Evolutionary conservation across 1,140 invertebrate genomes (phyloP), one percentile per base, ranked within the genome.

Genomic region (Zaprionus ghesquierei): DNA sequence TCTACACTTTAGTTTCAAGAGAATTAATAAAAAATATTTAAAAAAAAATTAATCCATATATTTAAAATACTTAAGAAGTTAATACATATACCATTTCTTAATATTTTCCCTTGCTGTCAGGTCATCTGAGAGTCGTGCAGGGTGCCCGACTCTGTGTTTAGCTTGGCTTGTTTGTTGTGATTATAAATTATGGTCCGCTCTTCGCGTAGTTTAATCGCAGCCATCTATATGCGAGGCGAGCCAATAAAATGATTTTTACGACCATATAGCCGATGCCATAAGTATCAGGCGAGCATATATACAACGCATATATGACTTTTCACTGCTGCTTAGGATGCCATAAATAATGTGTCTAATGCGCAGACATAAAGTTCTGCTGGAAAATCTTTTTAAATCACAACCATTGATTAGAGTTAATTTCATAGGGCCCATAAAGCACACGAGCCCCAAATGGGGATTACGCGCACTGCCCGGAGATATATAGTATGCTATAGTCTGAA

Each of bases 381-480:
- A 41, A 62, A 68, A 59, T 64, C 35, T 72, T 51, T 61, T 20
- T 13, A 53, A 85, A 86, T 86, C 81, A 87, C 70, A 82, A 69
- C 82, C 63, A 60, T 69, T 78, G 81, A 86, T 87, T 85, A 81
- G 71, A 68, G 70, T 63, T 85, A 85, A 86, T 81, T 81, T 66
- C 44, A 77, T 68, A 41, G 49, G 13, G 62, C 38, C 49, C 77
- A 87, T 85, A 85, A 86, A 86, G 53, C 65, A 70, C 69, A 33
- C 61, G 13, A 35, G 22, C 13, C 15, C 6, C 31, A 31, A n/a
- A 41, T 50, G 46, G 46, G 65, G 46, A 59, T 78, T 51, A 81
- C 27, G 22, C 27, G 23, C 31, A n/a, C 49, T 27, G 50, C 44
- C 38, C 15, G 23, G 44, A 33, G 44, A 72, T 69, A 54, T 58